Evolutionary conservation across 2,888 invertebrate species (phyloP), one percentile per base, ranked within the genome.

Genomic region (Cheilosia urbana): DNA sequence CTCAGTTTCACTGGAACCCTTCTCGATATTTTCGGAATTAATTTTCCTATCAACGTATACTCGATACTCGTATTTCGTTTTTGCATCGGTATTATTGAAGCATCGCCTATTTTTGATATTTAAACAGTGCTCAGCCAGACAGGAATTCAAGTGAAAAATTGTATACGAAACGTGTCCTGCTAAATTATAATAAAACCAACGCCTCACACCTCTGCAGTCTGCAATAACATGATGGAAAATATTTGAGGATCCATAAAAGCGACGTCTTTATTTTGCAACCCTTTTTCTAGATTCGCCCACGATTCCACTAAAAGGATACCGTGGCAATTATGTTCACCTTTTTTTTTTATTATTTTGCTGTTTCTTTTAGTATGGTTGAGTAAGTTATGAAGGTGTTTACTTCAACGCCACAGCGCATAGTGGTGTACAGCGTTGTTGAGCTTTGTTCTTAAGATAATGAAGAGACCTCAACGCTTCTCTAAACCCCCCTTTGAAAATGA

Each of bases 351-450:
- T 9, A 2, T 68, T 47, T 58, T 49, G 21, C 34, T 40, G 49
- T 51, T 65, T 55, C 13, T 21, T 42, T 27, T 15, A 9, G 11
- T 58, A 34, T 60, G 75, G 27, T 57, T 57, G 68, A 21, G 73
- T 79, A 73, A 73, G 78, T 83, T 78, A 68, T 82, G 82, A 37
- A 82, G 78, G 82, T 73, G 72, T 79, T 79, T 69, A 42, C 68
- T 78, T 73, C 63, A 78, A 68, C 78, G 60, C 72, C 27, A 9
- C 24, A 51, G 51, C 27, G 4, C 21, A 51, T 2, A 9, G 37
- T 57, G 55, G 27, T 62, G 60, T 62, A 66, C 53, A 60, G 49
- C 17, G 17, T 51, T 58, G 73, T 62, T 68, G 68, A 19, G 45
- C 45, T 72, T 73, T 73, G 47, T 62, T 72, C 60, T 53, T 51